A percentile compares a stretch with the other conserved stretches of the same genome.
phyloP scores from a whole-genome alignment of 2,113 vertebrate genomes.

The Pomatorhinus ruficollis region DNA sequence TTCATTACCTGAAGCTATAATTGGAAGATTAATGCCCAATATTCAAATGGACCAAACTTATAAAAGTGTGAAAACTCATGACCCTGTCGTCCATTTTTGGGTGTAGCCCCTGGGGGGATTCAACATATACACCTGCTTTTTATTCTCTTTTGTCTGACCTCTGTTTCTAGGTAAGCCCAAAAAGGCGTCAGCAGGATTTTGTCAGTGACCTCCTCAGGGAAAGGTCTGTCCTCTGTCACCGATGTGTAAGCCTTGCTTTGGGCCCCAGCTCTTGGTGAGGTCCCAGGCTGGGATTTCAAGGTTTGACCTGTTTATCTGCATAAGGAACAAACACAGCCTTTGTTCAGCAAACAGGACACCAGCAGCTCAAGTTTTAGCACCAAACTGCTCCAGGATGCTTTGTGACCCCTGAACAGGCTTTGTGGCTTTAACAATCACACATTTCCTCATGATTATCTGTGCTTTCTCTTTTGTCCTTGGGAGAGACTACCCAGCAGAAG shows the following conservation, averaged over 20 bases:
- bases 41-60: neutral
- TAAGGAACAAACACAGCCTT: neutral
- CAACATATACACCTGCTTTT: neutral
- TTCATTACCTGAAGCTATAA: neutral
- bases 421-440: neutral
- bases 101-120: no score
- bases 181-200: neutral
- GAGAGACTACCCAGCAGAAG: neutral
- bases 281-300: neutral
- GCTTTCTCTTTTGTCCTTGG: neutral
- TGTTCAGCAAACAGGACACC: neutral
- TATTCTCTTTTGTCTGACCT: neutral
- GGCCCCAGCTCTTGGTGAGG: neutral
- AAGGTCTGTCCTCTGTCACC: neutral
- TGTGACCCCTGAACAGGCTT: neutral
- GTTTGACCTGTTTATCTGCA: neutral
- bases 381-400: neutral
- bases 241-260: neutral
- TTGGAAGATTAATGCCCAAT: neutral
- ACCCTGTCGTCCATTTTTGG: fast-evolving
- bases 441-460: neutral
- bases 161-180: neutral
- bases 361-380: neutral
- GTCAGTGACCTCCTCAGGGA: neutral
- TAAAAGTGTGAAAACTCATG: neutral